Evolutionary conservation across 2,113 vertebrate genomes (phyloP).

Genomic region (Rhegmatorhina hoffmannsi): DNA sequence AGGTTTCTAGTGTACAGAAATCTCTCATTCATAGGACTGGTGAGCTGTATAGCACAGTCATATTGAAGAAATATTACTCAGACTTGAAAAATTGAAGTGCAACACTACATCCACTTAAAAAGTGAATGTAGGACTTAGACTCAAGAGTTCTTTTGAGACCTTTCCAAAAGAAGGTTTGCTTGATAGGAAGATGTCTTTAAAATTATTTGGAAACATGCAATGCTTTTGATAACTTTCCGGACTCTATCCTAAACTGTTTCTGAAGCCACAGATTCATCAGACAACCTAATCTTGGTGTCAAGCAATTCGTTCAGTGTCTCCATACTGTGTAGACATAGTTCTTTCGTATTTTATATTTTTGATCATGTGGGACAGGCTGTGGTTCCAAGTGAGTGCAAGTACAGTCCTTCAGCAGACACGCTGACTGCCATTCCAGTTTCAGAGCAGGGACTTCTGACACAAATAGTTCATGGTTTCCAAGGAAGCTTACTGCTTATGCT

Average conservation of each 20-base stretch:
- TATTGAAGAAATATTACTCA: not conserved
- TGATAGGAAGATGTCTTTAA: not conserved
- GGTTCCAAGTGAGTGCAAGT: not conserved
- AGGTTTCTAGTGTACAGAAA: not conserved
- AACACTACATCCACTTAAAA: not conserved
- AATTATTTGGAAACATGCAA: not conserved
- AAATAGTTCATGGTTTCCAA: slow-evolving; percentile 27
- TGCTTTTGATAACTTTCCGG: not conserved
- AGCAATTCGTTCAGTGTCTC: not conserved
- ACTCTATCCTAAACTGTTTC: not conserved
- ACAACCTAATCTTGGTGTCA: not conserved
- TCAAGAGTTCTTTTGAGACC: not conserved
- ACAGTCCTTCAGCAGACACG: not conserved
- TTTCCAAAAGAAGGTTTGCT: not conserved
- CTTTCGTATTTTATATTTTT: not conserved
- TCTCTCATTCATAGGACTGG: not conserved
- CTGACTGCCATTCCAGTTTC: not conserved
- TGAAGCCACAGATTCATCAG: not conserved
- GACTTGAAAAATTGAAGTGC: not conserved
- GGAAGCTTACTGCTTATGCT: not conserved
- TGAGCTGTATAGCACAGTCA: not conserved
- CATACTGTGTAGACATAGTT: not conserved
- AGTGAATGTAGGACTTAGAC: not conserved
- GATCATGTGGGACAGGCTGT: not conserved
- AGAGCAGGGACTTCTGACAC: not conserved